These are phyloP conservation scores for Drosophila trapezifrons DNA, from an alignment of 1,140 invertebrate species.

Conservation along the genomic window DNA sequence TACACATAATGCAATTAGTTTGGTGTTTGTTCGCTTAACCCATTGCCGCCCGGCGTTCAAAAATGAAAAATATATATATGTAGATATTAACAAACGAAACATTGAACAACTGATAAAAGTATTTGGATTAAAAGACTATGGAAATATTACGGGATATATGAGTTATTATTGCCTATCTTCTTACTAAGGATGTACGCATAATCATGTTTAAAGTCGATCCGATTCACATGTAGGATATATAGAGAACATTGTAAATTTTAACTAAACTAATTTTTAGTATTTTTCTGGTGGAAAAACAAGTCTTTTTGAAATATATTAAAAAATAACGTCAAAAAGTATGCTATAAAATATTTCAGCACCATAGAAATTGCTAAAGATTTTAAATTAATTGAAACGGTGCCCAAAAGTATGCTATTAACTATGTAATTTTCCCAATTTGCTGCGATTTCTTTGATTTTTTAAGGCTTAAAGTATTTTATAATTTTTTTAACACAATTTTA, in stretches of 20 bases:
- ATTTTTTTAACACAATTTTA: no score
- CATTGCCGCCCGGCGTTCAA: slow-evolving; percentile 76
- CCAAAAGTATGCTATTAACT: no score
- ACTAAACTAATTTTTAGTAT: no score
- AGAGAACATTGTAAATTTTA: no score
- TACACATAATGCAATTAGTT: slow-evolving; percentile 62
- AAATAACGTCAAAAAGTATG: neutral
- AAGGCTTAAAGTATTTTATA: no score
- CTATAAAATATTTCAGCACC: neutral
- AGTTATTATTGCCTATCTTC: no score
- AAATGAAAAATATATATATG: slow-evolving; percentile 32
- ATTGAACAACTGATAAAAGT: slow-evolving; percentile 31
- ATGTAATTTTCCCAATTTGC: no score
- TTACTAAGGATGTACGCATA: neutral
- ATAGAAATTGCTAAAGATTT: no score
- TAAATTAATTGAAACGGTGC: no score
- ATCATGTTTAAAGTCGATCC: neutral
- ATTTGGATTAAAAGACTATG: slow-evolving; percentile 4
- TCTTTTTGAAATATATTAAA: neutral
- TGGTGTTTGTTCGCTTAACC: slow-evolving; percentile 48
- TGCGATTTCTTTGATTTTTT: no score
- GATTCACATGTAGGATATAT: neutral
- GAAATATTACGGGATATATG: slow-evolving; percentile 16
- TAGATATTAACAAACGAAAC: slow-evolving; percentile 20
- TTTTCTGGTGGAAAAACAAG: no score